Conservation (phyloP, 2,888 invertebrate genomes). For the Seira musarum region DNA sequence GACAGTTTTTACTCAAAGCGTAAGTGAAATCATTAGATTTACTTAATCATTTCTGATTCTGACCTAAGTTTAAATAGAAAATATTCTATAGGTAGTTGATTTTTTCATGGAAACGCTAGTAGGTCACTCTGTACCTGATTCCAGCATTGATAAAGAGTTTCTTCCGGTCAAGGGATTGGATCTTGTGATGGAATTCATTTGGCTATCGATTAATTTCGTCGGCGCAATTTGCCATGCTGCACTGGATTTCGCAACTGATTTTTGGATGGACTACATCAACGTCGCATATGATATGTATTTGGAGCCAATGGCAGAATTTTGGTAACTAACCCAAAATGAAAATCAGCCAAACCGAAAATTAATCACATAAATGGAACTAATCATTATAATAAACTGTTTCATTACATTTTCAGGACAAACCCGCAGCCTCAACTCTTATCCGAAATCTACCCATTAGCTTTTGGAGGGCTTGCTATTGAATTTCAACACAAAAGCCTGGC, state of each 20-base stretch:
- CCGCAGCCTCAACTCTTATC: not conserved
- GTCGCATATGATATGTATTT: conserved; percentile 46
- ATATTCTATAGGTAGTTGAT: no score
- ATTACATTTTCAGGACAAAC: conserved; percentile 4
- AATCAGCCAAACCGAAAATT: not conserved
- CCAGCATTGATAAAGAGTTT: no score
- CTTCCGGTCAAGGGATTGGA: no score
- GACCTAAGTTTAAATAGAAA: no score
- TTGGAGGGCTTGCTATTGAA: conserved; percentile 22
- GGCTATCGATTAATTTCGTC: conserved; percentile 38
- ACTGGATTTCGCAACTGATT: conserved; percentile 36
- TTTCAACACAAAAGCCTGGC: conserved; percentile 5
- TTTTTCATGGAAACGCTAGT: no score
- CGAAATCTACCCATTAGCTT: conserved; percentile 7
- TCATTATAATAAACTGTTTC: not conserved
- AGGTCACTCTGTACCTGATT: no score
- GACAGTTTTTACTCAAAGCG: not conserved
- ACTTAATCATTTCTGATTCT: no score
- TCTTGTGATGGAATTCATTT: conserved; percentile 35
- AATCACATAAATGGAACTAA: no score
- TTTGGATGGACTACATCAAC: conserved; percentile 51
- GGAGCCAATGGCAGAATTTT: conserved; percentile 26
- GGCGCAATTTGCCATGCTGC: conserved; percentile 31
- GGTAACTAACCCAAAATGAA: not conserved
- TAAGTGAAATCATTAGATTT: no score